Percentiles rank a stretch among this genome's conserved stretches.
phyloP scores from a whole-genome alignment of 2,113 vertebrate genomes.

The Bathybates hornii region DNA sequence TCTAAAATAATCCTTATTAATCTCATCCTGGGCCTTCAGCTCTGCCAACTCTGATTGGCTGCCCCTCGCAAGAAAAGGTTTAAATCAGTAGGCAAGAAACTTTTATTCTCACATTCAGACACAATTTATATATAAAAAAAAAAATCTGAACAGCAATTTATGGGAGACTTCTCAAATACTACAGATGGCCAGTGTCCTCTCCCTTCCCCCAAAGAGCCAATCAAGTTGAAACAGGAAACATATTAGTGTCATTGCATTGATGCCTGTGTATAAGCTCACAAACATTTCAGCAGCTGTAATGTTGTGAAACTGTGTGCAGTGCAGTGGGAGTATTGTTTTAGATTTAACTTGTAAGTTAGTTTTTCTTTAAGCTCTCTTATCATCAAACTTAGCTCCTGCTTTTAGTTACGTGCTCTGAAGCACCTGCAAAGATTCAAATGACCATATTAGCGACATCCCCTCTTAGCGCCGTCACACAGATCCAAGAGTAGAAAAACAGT shows the following conservation, averaged over 20 bases:
- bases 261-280: not conserved
- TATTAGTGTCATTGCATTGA: not conserved
- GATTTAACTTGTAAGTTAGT: not conserved
- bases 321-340: not conserved
- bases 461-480: not conserved
- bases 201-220: not conserved
- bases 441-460: fast-evolving
- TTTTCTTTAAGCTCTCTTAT: not conserved
- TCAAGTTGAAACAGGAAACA: not conserved
- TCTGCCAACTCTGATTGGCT: not conserved
- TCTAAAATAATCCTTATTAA: fast-evolving
- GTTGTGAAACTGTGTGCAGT: not conserved
- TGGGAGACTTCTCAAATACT: not conserved
- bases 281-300: not conserved
- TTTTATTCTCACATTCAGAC: not conserved
- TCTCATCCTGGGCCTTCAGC: not conserved
- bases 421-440: not conserved
- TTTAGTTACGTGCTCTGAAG: fast-evolving
- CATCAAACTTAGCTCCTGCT: fast-evolving
- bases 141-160: not conserved
- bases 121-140: fast-evolving
- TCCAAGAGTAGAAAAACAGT: not conserved
- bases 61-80: not conserved
- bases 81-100: not conserved
- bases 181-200: not conserved